Conservation (phyloP, 2,888 invertebrate genomes). For the Drosophila yooni region DNA sequence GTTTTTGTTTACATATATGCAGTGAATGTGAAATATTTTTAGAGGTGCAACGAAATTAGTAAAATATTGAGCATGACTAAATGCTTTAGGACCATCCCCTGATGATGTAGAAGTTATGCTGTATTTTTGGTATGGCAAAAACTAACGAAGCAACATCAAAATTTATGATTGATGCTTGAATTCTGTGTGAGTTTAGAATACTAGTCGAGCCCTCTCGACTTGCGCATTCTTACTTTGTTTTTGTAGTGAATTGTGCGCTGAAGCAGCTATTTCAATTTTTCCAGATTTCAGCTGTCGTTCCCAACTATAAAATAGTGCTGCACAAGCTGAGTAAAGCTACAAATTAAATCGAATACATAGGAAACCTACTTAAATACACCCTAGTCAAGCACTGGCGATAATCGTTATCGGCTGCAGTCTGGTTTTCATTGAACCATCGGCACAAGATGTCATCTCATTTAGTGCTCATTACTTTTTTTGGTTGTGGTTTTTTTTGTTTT, state of each 20-base stretch:
- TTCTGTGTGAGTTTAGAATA: background rate
- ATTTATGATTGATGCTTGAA: background rate
- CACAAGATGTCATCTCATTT: slow-evolving; percentile 22
- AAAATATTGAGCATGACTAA: background rate
- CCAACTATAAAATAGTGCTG: background rate
- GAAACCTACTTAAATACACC: slow-evolving; percentile 31
- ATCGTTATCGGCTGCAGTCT: slow-evolving; percentile 44
- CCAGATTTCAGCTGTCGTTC: background rate
- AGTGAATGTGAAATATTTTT: too few species aligned
- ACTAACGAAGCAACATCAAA: background rate
- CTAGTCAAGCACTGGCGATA: slow-evolving; percentile 8
- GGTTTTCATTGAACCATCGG: slow-evolving; percentile 15
- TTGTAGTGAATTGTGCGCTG: background rate
- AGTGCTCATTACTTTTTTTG: slow-evolving; percentile 3
- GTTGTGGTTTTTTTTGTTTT: background rate
- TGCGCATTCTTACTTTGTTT: background rate
- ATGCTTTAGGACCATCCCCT: background rate
- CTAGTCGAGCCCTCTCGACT: background rate
- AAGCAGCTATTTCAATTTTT: background rate
- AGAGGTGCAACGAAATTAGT: too few species aligned
- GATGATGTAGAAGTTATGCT: background rate
- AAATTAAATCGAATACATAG: slow-evolving; percentile 18
- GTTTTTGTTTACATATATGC: too few species aligned
- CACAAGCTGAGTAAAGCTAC: background rate
- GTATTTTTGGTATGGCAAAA: background rate